Conservation (phyloP, 2,113 vertebrate species). For the Tachysurus vachellii region DNA sequence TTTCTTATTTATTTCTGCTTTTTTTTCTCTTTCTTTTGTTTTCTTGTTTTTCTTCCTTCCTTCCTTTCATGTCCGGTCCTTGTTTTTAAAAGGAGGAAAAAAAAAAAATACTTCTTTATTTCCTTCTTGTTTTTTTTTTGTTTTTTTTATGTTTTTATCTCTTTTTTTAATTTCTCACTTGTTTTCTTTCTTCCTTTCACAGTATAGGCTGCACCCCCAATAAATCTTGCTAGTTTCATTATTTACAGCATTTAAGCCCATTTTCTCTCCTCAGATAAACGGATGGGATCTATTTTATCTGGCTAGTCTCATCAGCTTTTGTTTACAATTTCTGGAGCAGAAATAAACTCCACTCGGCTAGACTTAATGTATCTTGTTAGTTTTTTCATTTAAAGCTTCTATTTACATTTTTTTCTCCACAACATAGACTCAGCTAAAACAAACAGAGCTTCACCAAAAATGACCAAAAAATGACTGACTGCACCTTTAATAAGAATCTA, state of each 20-base stretch:
- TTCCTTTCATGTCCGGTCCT: background rate
- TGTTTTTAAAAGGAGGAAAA: too few species aligned
- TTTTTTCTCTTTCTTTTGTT: background rate
- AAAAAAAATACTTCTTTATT: background rate
- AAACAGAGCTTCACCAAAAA: background rate
- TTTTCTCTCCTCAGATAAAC: background rate
- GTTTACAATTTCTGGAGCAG: background rate
- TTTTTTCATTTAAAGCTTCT: background rate
- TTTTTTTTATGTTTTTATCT: background rate
- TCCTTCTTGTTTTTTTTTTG: background rate
- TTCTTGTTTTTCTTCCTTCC: background rate
- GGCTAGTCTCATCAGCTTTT: background rate
- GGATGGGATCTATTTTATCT: background rate
- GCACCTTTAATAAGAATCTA: background rate
- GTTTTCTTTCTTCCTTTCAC: background rate
- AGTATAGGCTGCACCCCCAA: background rate
- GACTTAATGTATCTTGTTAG: background rate
- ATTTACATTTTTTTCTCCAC: background rate
- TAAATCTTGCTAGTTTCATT: background rate
- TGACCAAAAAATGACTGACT: background rate
- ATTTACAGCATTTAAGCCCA: background rate
- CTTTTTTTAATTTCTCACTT: background rate
- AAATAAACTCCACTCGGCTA: background rate
- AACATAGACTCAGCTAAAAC: background rate
- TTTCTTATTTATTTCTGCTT: background rate